These are phyloP conservation scores for Alca torda DNA, from an alignment of 2,797 vertebrate species.

Conservation along the genomic window DNA sequence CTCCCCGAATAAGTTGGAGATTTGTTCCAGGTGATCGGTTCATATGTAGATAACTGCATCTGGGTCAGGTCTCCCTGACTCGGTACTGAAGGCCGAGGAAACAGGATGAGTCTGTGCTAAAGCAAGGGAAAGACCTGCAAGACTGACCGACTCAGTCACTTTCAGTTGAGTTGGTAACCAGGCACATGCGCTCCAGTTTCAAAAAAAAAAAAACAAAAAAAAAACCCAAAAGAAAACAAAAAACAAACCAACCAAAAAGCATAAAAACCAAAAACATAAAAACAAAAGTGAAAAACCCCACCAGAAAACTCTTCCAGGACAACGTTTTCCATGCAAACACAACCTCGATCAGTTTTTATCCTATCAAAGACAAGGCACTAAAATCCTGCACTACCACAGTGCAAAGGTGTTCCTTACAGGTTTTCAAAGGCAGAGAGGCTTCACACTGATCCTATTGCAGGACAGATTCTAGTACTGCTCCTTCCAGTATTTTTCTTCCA, in stretches of 20 bases:
- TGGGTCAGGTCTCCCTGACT: not conserved
- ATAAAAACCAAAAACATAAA: not conserved
- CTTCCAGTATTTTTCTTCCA: not conserved
- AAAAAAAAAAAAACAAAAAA: not conserved
- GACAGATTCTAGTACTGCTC: not conserved
- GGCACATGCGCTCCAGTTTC: not conserved
- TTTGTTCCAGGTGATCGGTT: not conserved
- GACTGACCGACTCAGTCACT: not conserved
- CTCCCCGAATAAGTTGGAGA: not conserved
- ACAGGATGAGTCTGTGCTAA: not conserved
- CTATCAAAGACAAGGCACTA: not conserved
- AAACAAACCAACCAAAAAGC: not conserved
- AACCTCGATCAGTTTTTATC: not conserved
- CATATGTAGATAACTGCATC: not conserved
- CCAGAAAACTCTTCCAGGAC: not conserved
- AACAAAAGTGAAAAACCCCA: not conserved
- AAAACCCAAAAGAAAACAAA: not conserved
- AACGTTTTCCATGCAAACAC: not conserved
- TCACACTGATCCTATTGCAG: not conserved
- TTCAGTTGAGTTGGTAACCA: not conserved
- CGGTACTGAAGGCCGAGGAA: not conserved
- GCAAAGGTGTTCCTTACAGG: not conserved
- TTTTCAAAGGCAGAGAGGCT: not conserved
- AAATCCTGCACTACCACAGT: not conserved
- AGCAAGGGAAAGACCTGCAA: fast-evolving